Percentiles rank a stretch among this genome's conserved stretches.
phyloP scores from a whole-genome alignment of 2,797 vertebrate species.

The Spea hammondii region DNA sequence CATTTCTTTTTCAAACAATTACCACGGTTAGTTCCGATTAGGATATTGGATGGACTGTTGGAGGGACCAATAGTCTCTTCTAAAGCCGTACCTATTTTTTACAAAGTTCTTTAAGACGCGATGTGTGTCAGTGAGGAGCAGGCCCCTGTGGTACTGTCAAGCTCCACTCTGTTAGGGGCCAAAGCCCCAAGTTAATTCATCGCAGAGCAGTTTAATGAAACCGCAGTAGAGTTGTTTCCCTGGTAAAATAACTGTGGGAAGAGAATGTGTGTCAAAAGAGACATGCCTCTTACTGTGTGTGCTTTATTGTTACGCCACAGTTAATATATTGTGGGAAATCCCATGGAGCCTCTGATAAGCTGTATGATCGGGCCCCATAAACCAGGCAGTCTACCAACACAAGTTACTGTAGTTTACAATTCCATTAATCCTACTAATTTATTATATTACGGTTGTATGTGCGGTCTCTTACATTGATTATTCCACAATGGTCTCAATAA shows the following conservation, averaged over 20 bases:
- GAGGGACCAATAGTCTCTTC: slow-evolving; percentile 63
- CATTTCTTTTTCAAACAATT: too few species aligned
- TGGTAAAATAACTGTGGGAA: slow-evolving; percentile 93
- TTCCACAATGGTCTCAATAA: slow-evolving; percentile 74
- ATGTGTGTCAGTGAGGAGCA: slow-evolving; percentile 70
- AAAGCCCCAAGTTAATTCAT: slow-evolving; percentile 82
- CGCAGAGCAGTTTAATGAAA: slow-evolving; percentile 86
- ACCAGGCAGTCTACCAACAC: slow-evolving; percentile 73
- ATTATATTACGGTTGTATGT: slow-evolving; percentile 81
- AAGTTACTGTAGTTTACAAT: slow-evolving; percentile 79
- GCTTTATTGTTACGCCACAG: slow-evolving; percentile 83
- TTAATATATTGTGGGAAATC: slow-evolving; percentile 89
- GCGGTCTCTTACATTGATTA: slow-evolving; percentile 82
- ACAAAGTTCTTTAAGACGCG: slow-evolving; percentile 69
- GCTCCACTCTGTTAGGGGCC: slow-evolving; percentile 78
- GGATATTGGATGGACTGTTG: slow-evolving; percentile 68
- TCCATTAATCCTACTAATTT: slow-evolving; percentile 82
- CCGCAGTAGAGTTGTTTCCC: slow-evolving; percentile 83
- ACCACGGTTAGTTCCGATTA: slow-evolving; percentile 47
- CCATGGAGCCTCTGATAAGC: slow-evolving; percentile 79
- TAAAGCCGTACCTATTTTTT: slow-evolving; percentile 64
- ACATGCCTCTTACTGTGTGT: slow-evolving; percentile 85
- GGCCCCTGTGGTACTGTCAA: slow-evolving; percentile 74
- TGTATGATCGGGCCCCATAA: slow-evolving; percentile 80
- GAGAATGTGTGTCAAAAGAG: slow-evolving; percentile 90